Conservation (phyloP, 2,888 invertebrate species). For the Allacma fusca region DNA sequence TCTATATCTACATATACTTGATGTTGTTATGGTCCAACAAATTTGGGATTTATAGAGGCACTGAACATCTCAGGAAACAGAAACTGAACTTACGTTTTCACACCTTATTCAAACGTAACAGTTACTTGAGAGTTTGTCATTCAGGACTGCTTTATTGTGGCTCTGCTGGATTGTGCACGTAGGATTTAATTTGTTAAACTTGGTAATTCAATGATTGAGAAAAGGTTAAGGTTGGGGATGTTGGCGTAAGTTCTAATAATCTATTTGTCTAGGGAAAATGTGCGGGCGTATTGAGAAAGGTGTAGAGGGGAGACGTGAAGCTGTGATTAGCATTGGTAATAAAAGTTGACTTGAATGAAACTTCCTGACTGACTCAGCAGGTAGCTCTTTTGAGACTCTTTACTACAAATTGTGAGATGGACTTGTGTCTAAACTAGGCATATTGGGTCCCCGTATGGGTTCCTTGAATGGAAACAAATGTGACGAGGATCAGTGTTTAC, state of each 20-base stretch:
- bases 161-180: too few species aligned
- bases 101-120: constrained; percentile 1
- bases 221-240: background rate
- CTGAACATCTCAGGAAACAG: too few species aligned
- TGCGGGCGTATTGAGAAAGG: constrained; percentile 9
- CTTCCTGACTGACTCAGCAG: constrained; percentile 39
- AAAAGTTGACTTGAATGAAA: constrained; percentile 39
- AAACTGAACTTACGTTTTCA: background rate
- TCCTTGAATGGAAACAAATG: background rate
- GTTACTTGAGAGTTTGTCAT: background rate
- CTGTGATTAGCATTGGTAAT: constrained; percentile 39
- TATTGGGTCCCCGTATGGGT: background rate
- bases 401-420: constrained; percentile 22
- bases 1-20: too few species aligned
- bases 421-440: background rate
- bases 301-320: constrained; percentile 24
- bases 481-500: too few species aligned
- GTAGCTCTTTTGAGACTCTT: constrained; percentile 25
- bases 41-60: too few species aligned
- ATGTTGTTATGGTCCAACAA: too few species aligned
- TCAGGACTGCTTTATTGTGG: too few species aligned
- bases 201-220: background rate
- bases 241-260: constrained; percentile 3
- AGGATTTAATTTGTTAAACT: too few species aligned
- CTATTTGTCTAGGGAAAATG: background rate